These are phyloP conservation scores for Steinernema feltiae DNA, from an alignment of 1,140 invertebrate species.

Conservation along the genomic window DNA sequence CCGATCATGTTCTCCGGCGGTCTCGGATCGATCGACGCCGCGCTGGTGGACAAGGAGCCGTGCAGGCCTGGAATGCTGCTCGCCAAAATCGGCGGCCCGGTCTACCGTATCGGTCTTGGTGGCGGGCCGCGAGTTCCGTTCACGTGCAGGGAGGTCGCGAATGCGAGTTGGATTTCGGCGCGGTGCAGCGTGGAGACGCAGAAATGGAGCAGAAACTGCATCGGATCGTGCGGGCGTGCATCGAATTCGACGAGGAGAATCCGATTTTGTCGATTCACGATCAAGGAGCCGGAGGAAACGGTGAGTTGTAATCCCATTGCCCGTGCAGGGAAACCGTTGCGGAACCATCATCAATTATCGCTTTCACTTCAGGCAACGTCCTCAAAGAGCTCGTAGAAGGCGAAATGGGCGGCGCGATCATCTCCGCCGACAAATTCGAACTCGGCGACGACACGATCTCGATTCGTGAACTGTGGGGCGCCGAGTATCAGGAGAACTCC, in stretches of 20 bases:
- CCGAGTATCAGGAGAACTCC: constrained; percentile 95
- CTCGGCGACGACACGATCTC: constrained; percentile 88
- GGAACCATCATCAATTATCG: background rate
- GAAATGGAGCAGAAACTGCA: constrained; percentile 98
- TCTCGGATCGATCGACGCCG: constrained; percentile 72
- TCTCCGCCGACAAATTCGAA: constrained; percentile 78
- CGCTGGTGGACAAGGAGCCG: constrained; percentile 28
- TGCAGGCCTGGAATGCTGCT: constrained; percentile 62
- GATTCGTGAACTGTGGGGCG: constrained; percentile 87
- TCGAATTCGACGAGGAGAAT: constrained; percentile 71
- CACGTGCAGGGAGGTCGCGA: constrained; percentile 71
- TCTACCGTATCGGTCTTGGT: constrained; percentile 91
- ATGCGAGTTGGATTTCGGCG: constrained; percentile 81
- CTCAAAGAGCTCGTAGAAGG: constrained; percentile 92
- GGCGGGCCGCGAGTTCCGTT: constrained; percentile 94
- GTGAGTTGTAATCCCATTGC: constrained; percentile 61
- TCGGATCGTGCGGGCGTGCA: constrained; percentile 80
- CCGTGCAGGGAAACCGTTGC: background rate
- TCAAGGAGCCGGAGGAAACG: constrained; percentile 94
- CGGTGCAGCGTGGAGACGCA: constrained; percentile 91
- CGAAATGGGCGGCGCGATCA: constrained; percentile 71
- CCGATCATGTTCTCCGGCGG: constrained; percentile 98
- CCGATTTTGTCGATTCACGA: constrained; percentile 89
- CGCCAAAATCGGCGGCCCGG: constrained; percentile 89
- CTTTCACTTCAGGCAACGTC: constrained; percentile 71